Percentiles rank a stretch among this genome's conserved stretches.
Conservation (phyloP, 2,113 vertebrate species). For the Eulacestoma nigropectus region DNA sequence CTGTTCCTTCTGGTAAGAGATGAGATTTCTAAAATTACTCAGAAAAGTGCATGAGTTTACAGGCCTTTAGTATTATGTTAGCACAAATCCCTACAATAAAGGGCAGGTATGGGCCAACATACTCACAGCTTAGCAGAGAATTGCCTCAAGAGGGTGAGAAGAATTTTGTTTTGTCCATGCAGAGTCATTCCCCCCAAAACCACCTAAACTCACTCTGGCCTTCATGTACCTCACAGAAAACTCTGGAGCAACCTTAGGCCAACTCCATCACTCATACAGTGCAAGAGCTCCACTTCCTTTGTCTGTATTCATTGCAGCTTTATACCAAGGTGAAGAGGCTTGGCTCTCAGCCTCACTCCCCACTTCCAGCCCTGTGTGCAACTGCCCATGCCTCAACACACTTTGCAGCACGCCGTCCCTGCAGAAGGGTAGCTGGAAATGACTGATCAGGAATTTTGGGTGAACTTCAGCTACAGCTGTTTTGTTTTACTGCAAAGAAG, state of each 20-base stretch:
- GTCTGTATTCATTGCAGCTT: not conserved
- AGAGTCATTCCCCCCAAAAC: not conserved
- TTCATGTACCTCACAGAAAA: not conserved
- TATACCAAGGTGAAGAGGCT: not conserved
- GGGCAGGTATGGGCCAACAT: not conserved
- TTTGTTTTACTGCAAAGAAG: slow-evolving; percentile 5
- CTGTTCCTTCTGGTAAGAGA: not conserved
- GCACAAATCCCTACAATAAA: not conserved
- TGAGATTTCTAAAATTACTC: not conserved
- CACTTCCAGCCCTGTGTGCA: not conserved
- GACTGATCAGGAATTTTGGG: not conserved
- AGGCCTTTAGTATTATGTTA: not conserved
- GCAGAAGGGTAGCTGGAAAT: not conserved
- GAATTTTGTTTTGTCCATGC: not conserved
- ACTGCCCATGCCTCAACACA: not conserved
- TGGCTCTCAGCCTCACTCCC: not conserved
- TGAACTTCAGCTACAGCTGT: slow-evolving; percentile 43
- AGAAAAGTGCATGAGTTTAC: not conserved
- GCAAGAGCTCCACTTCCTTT: not conserved
- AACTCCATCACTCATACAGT: not conserved
- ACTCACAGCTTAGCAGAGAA: not conserved
- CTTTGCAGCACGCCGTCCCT: not conserved
- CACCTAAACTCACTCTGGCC: not conserved
- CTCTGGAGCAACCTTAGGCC: not conserved
- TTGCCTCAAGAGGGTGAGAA: not conserved